These are phyloP conservation scores for Pachydiplax longipennis DNA, from an alignment of 2,888 invertebrate genomes.

Conservation along the genomic window DNA sequence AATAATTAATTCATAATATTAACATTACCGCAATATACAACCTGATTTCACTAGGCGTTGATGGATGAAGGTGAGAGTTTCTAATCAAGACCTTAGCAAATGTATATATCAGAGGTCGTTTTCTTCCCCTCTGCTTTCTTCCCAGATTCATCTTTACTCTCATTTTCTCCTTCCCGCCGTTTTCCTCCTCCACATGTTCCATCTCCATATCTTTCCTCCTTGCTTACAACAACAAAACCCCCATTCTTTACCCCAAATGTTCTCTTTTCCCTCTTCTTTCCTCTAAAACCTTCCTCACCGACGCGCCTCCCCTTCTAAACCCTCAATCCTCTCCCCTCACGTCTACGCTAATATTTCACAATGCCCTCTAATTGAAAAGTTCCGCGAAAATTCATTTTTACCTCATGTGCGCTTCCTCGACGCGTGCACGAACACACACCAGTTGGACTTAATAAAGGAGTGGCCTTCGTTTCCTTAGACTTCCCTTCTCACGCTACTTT, in stretches of 20 bases:
- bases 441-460: background rate
- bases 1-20: no score
- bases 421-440: background rate
- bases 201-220: background rate
- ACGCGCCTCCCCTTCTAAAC: background rate
- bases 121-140: background rate
- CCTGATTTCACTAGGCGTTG: no score
- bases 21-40: background rate
- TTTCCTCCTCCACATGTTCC: background rate
- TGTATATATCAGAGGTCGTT: no score
- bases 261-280: no score
- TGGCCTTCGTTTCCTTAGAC: background rate
- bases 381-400: slow-evolving; percentile 21
- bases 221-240: background rate
- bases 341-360: slow-evolving; percentile 34
- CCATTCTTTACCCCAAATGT: background rate
- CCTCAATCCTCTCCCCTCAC: background rate
- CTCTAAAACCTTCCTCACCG: background rate
- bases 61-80: no score
- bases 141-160: background rate
- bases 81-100: no score
- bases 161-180: background rate
- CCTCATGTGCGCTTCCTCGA: background rate
- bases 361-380: slow-evolving; percentile 37
- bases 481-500: no score